Conservation (phyloP, 2,113 vertebrate species). For the Rallus limicola region DNA sequence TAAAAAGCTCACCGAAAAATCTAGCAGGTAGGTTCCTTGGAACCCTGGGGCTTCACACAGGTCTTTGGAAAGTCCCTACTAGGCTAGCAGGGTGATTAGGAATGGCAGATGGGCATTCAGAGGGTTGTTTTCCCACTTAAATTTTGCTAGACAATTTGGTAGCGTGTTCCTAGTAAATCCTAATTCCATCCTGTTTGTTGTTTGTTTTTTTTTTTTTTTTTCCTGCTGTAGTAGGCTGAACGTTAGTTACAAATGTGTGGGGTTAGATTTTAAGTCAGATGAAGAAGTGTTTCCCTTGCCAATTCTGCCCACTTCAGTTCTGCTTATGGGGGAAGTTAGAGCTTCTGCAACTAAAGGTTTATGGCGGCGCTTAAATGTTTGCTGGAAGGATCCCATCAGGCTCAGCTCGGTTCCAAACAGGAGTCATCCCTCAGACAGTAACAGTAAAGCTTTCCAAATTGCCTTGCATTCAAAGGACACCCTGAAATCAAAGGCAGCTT, state of each 20-base stretch:
- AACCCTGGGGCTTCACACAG: background rate
- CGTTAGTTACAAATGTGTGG: background rate
- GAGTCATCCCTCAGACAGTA: background rate
- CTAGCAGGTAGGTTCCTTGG: background rate
- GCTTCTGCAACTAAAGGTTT: background rate
- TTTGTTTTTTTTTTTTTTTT: background rate
- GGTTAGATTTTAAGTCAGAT: background rate
- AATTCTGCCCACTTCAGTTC: background rate
- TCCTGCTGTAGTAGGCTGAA: background rate
- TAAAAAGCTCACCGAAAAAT: background rate
- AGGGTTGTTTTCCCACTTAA: background rate
- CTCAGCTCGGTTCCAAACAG: background rate
- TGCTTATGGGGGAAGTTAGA: background rate
- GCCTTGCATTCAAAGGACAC: background rate
- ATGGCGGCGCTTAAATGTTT: background rate
- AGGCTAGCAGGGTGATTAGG: background rate
- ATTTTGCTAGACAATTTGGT: background rate
- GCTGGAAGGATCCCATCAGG: background rate
- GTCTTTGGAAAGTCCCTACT: background rate
- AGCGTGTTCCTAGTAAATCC: rapidly evolving
- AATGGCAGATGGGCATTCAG: background rate
- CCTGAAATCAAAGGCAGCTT: background rate
- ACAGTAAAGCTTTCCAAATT: background rate
- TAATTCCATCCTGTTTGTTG: background rate
- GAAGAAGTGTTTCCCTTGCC: background rate